A percentile compares a stretch with the other conserved stretches of the same genome.
Conservation (phyloP, 2,113 vertebrate species). For the Speoplatyrhinus poulsoni region DNA sequence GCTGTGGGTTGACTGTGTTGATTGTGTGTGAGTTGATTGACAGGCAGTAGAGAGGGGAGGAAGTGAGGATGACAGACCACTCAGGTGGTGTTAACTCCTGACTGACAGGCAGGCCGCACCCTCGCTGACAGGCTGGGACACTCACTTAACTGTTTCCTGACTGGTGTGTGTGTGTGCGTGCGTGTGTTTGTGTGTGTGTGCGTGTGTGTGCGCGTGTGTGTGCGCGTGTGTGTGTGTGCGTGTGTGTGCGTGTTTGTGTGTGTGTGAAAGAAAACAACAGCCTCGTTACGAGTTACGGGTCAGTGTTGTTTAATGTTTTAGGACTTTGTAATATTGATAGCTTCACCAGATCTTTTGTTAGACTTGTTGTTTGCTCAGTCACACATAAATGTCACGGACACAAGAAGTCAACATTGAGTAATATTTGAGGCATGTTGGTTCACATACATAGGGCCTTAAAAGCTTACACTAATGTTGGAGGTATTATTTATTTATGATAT, state of each 20-base stretch:
- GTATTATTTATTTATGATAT: neutral
- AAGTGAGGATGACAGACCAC: conserved; percentile 68
- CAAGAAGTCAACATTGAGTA: neutral
- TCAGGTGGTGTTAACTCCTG: conserved; percentile 69
- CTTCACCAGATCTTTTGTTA: too few species aligned
- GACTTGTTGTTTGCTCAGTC: neutral
- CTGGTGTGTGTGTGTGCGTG: neutral
- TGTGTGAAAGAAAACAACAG: neutral
- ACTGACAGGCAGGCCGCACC: conserved; percentile 56
- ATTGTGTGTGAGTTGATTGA: conserved; percentile 53
- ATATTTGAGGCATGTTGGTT: neutral
- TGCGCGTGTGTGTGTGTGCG: neutral
- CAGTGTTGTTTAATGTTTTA: too few species aligned
- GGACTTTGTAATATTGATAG: too few species aligned
- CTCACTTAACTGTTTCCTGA: conserved; percentile 41
- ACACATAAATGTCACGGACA: neutral
- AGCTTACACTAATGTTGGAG: neutral
- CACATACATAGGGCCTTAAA: neutral
- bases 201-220: neutral
- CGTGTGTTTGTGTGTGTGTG: neutral
- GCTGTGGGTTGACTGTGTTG: conserved; percentile 27
- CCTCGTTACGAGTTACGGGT: too few species aligned
- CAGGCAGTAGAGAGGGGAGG: conserved; percentile 66
- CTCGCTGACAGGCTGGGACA: conserved; percentile 14
- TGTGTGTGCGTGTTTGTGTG: neutral